Evolutionary conservation across 2,797 vertebrate genomes (phyloP).

Genomic region (Odontamblyopus rebecca): DNA sequence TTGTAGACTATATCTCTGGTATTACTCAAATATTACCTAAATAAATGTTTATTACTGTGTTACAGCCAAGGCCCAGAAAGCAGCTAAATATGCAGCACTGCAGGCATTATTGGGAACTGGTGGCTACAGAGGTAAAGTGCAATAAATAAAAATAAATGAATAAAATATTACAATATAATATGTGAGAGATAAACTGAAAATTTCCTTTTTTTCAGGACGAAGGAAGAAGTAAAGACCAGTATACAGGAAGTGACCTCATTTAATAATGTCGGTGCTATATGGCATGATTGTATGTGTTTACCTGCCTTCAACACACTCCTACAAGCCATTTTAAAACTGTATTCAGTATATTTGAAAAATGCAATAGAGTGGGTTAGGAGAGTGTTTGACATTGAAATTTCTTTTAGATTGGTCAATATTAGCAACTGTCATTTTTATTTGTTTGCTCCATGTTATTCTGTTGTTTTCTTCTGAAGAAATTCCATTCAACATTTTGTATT

Average conservation of each 20-base stretch:
- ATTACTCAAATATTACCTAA: background rate
- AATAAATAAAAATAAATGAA: background rate
- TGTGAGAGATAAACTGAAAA: background rate
- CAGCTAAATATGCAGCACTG: constrained; percentile 76
- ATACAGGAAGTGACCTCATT: constrained; percentile 87
- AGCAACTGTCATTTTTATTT: background rate
- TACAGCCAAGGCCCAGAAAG: constrained; percentile 76
- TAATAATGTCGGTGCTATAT: constrained; percentile 93
- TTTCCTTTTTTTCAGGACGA: constrained; percentile 64
- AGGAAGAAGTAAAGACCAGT: constrained; percentile 86
- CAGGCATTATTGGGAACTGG: constrained; percentile 72
- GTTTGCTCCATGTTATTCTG: constrained; percentile 9
- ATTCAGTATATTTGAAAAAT: constrained; percentile 27
- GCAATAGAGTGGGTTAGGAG: constrained; percentile 34
- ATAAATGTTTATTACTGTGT: constrained; percentile 20
- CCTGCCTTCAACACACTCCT: constrained; percentile 41
- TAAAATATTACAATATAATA: background rate
- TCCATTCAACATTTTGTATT: background rate
- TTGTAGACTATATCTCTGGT: background rate
- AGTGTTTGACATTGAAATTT: background rate
- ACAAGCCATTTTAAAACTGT: constrained; percentile 11
- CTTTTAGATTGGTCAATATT: background rate
- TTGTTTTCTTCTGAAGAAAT: background rate
- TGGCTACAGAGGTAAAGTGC: constrained; percentile 74
- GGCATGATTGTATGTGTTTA: constrained; percentile 85